These are phyloP conservation scores for Aphidius gifuensis DNA, from an alignment of 1,140 invertebrate genomes.

Conservation along the genomic window DNA sequence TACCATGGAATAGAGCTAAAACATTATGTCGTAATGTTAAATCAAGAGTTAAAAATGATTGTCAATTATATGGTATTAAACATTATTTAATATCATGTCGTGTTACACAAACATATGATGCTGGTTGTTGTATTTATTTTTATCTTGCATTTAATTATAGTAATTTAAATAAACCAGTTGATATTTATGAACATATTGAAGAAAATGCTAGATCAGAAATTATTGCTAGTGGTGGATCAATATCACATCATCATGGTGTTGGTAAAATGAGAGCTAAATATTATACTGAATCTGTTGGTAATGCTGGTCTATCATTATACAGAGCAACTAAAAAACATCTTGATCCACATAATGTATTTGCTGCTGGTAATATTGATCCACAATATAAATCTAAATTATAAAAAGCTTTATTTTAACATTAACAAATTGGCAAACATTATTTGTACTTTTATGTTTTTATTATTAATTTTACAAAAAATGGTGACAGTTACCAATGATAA, in stretches of 20 bases:
- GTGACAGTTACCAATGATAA: too few relatives aligned
- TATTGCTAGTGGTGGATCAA: constrained; percentile 82
- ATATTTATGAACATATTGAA: constrained; percentile 82
- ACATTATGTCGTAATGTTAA: constrained; percentile 88
- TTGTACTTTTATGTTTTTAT: constrained; percentile 16
- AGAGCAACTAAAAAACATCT: constrained; percentile 79
- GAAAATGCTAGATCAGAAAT: constrained; percentile 87
- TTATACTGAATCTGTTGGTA: constrained; percentile 74
- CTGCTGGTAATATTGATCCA: constrained; percentile 71
- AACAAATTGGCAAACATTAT: constrained; percentile 12
- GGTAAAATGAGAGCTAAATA: constrained; percentile 89
- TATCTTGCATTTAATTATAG: constrained; percentile 91
- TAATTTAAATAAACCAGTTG: constrained; percentile 68
- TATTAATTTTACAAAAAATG: neutral
- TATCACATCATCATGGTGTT: constrained; percentile 96
- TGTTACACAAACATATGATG: constrained; percentile 96
- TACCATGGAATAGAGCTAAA: constrained; percentile 90
- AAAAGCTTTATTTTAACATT: constrained; percentile 30
- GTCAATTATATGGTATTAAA: constrained; percentile 61
- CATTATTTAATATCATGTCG: constrained; percentile 74
- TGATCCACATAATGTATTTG: constrained; percentile 94
- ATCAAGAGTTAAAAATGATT: constrained; percentile 72
- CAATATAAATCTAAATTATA: constrained; percentile 43
- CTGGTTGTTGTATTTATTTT: constrained; percentile 96
- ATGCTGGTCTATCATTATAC: constrained; percentile 71